phyloP scores from a whole-genome alignment of 2,888 invertebrate species.

The Caenorhabditis sulstoni region DNA sequence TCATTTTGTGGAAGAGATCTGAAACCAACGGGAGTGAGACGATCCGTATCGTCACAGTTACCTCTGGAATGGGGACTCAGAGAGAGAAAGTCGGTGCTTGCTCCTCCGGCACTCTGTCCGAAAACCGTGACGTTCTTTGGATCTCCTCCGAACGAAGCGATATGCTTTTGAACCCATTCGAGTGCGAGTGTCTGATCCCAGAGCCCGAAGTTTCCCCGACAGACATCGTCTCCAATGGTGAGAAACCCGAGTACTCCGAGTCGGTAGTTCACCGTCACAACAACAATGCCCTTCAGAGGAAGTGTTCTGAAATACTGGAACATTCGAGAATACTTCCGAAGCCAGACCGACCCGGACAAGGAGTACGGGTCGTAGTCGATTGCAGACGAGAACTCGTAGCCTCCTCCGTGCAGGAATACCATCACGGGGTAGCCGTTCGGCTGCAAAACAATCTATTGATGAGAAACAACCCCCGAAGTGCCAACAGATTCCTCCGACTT shows the following conservation, averaged over 20 bases:
- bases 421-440: constrained; percentile 34
- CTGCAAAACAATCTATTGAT: background rate
- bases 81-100: constrained; percentile 62
- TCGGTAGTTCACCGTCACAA: constrained; percentile 36
- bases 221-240: constrained; percentile 36
- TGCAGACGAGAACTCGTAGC: constrained; percentile 25
- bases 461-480: background rate
- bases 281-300: constrained; percentile 17
- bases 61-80: constrained; percentile 68
- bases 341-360: constrained; percentile 17
- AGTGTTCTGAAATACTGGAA: constrained; percentile 22
- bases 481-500: constrained; percentile 10
- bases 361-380: constrained; percentile 45
- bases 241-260: constrained; percentile 29
- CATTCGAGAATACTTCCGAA: background rate
- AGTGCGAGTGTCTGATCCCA: constrained; percentile 35
- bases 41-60: too few species aligned
- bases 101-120: constrained; percentile 75
- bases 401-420: constrained; percentile 59
- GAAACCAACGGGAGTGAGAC: too few species aligned
- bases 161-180: constrained; percentile 32
- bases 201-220: constrained; percentile 28
- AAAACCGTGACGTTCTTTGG: constrained; percentile 64
- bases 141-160: constrained; percentile 24
- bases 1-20: constrained; percentile 38